A percentile compares a stretch with the other conserved stretches of the same genome.
Conservation (phyloP, 2,888 invertebrate species). For the Brachypalpus laphriformis region DNA sequence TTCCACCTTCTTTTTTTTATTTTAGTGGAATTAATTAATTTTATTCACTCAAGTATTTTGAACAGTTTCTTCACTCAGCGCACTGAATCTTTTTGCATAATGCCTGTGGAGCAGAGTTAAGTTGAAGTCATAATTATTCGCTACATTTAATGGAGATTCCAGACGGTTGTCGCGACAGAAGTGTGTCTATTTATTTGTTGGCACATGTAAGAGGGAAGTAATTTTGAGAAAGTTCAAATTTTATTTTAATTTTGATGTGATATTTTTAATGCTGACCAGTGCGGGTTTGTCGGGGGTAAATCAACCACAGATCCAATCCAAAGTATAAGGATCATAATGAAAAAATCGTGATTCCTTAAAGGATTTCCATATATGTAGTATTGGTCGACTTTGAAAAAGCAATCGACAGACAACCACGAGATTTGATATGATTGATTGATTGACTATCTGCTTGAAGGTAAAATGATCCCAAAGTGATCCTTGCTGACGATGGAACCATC, state of each 20-base stretch:
- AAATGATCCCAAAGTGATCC: too few relatives aligned
- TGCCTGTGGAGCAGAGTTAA: not conserved
- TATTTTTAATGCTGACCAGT: too few relatives aligned
- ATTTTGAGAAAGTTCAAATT: not conserved
- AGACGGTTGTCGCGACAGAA: constrained; percentile 14
- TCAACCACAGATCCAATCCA: too few relatives aligned
- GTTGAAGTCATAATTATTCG: constrained; percentile 36
- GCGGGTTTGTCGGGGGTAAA: too few relatives aligned
- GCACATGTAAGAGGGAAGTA: not conserved
- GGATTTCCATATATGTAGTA: too few relatives aligned
- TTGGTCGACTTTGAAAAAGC: too few relatives aligned
- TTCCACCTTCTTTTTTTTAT: not conserved
- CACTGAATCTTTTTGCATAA: not conserved
- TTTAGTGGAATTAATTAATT: constrained; percentile 33
- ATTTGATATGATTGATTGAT: too few relatives aligned
- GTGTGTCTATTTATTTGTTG: not conserved
- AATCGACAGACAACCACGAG: too few relatives aligned
- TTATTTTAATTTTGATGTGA: not conserved
- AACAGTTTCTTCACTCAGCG: not conserved
- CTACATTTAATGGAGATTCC: constrained; percentile 26
- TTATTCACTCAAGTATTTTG: constrained; percentile 35
- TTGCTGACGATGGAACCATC: too few relatives aligned
- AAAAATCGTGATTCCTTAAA: too few relatives aligned
- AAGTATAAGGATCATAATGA: too few relatives aligned
- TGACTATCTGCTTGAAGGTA: too few relatives aligned